These are phyloP conservation scores for Magallana ariakensis DNA, from an alignment of 1,140 invertebrate species.

Conservation along the genomic window DNA sequence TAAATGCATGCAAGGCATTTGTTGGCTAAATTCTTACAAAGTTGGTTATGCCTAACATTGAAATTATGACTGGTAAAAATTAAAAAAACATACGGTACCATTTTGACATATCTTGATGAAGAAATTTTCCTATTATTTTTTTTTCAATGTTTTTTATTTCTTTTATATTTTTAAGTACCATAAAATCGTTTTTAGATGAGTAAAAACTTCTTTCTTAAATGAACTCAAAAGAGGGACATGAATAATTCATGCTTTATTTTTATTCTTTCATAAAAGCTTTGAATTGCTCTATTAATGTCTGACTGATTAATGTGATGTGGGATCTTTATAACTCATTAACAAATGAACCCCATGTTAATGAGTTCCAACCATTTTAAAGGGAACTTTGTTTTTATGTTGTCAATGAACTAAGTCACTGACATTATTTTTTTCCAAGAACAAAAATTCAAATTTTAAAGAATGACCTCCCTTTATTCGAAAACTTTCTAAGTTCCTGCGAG, in stretches of 20 bases:
- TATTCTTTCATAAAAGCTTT: not conserved
- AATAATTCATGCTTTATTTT: not conserved
- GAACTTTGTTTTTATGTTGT: not conserved
- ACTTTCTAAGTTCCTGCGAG: not conserved
- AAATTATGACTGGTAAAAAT: too few species aligned
- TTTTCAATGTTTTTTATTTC: too few species aligned
- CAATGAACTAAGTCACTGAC: not conserved
- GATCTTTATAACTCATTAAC: conserved; percentile 8
- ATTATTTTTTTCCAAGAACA: not conserved
- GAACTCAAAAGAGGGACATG: not conserved
- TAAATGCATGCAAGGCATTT: not conserved
- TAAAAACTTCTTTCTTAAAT: not conserved
- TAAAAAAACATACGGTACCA: too few species aligned
- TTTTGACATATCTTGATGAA: too few species aligned
- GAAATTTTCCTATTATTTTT: too few species aligned
- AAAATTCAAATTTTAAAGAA: not conserved
- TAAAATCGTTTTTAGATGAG: too few species aligned
- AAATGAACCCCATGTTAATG: not conserved
- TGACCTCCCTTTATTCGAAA: not conserved
- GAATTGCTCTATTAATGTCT: conserved; percentile 1
- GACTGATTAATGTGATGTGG: conserved; percentile 6
- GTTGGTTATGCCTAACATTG: too few species aligned
- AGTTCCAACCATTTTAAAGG: not conserved
- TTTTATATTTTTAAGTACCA: too few species aligned
- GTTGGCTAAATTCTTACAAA: not conserved